Evolutionary conservation across 2,113 vertebrate genomes (phyloP).

Genomic region (Oreotragus oreotragus): DNA sequence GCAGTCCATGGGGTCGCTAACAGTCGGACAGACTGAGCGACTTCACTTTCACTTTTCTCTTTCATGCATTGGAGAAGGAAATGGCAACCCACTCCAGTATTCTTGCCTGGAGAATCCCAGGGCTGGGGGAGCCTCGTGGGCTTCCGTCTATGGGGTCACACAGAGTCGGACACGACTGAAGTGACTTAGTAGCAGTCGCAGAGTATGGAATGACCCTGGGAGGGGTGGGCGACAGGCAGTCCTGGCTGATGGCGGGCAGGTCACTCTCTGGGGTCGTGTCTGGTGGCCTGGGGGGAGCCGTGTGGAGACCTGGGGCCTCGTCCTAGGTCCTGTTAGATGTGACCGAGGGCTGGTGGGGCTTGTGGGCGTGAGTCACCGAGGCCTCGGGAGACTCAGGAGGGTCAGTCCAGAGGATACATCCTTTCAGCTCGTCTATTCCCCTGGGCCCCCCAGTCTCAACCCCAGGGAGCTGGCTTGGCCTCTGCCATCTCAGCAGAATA

Average conservation of each 20-base stretch:
- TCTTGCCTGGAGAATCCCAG: no score
- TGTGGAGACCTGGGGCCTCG: neutral
- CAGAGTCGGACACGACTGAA: no score
- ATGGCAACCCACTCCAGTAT: no score
- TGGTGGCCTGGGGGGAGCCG: neutral
- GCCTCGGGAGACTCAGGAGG: neutral
- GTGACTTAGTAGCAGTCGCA: no score
- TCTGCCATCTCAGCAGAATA: neutral
- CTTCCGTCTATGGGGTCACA: no score
- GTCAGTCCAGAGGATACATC: neutral
- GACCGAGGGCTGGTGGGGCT: neutral
- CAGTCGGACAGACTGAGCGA: no score
- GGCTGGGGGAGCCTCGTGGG: no score
- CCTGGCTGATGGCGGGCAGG: neutral
- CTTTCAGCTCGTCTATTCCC: no score
- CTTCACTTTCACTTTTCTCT: no score
- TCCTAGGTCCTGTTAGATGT: accelerated
- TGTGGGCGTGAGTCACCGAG: neutral
- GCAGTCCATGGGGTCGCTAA: no score
- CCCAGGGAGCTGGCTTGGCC: neutral
- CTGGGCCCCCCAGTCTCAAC: no score
- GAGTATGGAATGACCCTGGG: accelerated
- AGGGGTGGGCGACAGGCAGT: accelerated
- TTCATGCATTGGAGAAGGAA: no score
- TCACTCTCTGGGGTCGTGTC: neutral